Evolutionary conservation across 2,113 vertebrate genomes (phyloP).

Genomic region (Hoplias malabaricus): DNA sequence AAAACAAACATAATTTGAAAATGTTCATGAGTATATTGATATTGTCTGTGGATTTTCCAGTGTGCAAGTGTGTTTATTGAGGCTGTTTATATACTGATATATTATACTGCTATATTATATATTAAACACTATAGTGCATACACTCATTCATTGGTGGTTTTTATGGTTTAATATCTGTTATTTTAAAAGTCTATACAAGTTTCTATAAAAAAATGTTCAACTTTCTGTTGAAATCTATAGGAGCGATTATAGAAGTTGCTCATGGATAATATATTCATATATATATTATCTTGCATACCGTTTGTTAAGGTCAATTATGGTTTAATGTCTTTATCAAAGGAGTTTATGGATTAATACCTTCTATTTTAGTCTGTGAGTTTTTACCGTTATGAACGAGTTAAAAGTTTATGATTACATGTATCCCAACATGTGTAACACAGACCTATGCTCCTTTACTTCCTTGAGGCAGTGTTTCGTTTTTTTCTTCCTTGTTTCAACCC

Average conservation of each 20-base stretch:
- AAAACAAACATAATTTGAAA: too few species aligned
- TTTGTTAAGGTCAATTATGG: too few species aligned
- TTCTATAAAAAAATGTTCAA: too few species aligned
- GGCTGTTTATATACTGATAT: not conserved
- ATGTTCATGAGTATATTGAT: not conserved
- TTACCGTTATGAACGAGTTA: too few species aligned
- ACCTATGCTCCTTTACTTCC: constrained; percentile 36
- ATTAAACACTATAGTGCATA: not conserved
- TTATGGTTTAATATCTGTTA: not conserved
- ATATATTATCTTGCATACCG: too few species aligned
- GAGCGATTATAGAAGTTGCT: too few species aligned
- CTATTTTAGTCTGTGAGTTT: too few species aligned
- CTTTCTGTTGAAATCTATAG: too few species aligned
- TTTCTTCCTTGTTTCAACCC: not conserved
- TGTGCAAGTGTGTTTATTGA: not conserved
- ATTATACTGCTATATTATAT: not conserved
- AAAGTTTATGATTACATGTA: not conserved
- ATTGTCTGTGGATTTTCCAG: not conserved
- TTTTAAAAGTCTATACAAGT: not conserved
- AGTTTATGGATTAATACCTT: not conserved
- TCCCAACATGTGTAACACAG: not conserved
- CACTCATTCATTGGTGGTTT: not conserved
- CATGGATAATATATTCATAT: too few species aligned
- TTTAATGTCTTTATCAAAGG: too few species aligned
- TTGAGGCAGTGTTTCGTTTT: constrained; percentile 47